Evolutionary conservation across 2,797 vertebrate genomes (phyloP).

Genomic region (Anguilla megastoma): DNA sequence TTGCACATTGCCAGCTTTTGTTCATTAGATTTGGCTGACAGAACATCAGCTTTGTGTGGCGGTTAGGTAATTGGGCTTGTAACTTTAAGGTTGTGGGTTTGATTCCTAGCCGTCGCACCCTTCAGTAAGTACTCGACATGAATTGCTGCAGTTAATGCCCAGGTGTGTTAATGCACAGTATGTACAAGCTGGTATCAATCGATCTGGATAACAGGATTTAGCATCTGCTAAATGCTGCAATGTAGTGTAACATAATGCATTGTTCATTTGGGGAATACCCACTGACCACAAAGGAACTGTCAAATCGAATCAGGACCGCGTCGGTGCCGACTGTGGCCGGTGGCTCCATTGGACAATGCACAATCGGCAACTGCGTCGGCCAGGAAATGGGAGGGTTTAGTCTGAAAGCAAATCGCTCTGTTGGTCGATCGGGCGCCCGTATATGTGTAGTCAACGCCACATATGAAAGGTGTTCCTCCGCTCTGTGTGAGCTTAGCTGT

Average conservation of each 20-base stretch:
- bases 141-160: background rate
- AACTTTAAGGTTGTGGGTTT: background rate
- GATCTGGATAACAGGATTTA: background rate
- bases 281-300: background rate
- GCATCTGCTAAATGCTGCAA: background rate
- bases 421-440: background rate
- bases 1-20: background rate
- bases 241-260: background rate
- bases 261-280: background rate
- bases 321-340: background rate
- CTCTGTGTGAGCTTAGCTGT: background rate
- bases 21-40: background rate
- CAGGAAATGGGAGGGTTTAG: background rate
- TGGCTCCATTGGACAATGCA: background rate
- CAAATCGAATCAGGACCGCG: background rate
- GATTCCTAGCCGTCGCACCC: background rate
- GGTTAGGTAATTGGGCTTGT: background rate
- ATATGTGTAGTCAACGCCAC: background rate
- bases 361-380: background rate
- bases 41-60: background rate
- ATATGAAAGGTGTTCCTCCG: background rate
- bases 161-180: background rate
- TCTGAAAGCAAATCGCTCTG: background rate
- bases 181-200: background rate
- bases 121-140: background rate